Percentiles rank a stretch among this genome's conserved stretches.
These are phyloP conservation scores for Smittia aterrima DNA, from an alignment of 2,888 invertebrate species.

Conservation along the genomic window DNA sequence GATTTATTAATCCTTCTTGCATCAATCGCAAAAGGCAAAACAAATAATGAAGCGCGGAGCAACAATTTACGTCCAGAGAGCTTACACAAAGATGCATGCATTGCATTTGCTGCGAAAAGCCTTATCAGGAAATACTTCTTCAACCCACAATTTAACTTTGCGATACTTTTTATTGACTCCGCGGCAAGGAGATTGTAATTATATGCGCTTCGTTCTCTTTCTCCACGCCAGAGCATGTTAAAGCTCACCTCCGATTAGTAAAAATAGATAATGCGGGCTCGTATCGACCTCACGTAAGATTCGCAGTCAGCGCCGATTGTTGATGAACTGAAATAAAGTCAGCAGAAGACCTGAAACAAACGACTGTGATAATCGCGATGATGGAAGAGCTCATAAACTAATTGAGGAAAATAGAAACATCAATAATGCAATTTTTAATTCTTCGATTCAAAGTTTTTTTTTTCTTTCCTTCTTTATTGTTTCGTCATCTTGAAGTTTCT, in stretches of 20 bases:
- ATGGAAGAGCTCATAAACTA: too few species aligned
- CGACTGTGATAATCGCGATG: not conserved
- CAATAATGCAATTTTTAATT: too few species aligned
- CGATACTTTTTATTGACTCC: slow-evolving; percentile 5
- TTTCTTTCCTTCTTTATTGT: too few species aligned
- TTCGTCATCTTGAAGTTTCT: not conserved
- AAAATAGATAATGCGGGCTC: slow-evolving; percentile 9
- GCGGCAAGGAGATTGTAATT: slow-evolving; percentile 6
- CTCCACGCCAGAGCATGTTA: slow-evolving; percentile 21
- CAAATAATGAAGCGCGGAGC: slow-evolving; percentile 24
- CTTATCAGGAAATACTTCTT: slow-evolving; percentile 35
- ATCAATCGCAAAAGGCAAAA: slow-evolving; percentile 37
- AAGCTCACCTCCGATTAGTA: slow-evolving; percentile 35
- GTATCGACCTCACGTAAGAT: slow-evolving; percentile 40
- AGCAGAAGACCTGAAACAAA: not conserved
- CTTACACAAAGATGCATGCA: slow-evolving; percentile 26
- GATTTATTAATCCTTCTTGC: not conserved
- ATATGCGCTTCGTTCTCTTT: slow-evolving; percentile 8
- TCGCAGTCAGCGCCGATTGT: not conserved
- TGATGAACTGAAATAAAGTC: not conserved
- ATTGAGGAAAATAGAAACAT: too few species aligned
- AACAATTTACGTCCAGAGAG: not conserved
- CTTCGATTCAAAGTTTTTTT: slow-evolving; percentile 4
- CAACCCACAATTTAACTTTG: slow-evolving; percentile 26
- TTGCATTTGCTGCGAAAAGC: not conserved